Conservation (phyloP, 64 coral and sea anemone species). For the Porites australiensis region DNA sequence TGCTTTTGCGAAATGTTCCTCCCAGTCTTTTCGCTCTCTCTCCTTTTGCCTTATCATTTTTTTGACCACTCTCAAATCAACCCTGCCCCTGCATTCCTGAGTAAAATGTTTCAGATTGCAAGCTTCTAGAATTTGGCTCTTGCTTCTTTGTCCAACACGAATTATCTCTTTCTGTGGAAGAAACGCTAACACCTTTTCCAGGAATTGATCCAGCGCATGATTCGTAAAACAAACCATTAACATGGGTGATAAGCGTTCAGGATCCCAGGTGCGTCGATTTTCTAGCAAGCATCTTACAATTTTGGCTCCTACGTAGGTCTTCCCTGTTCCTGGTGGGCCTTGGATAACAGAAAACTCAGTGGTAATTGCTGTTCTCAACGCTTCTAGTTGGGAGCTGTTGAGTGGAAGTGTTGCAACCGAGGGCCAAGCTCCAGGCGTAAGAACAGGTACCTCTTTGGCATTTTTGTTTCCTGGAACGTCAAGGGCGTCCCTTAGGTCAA, state of each 20-base stretch:
- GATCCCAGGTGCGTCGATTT: constrained; percentile 59
- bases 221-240: constrained; percentile 69
- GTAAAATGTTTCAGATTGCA: constrained; percentile 22
- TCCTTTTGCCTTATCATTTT: background rate
- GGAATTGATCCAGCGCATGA: constrained; percentile 66
- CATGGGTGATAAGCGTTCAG: constrained; percentile 26
- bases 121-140: constrained; percentile 17
- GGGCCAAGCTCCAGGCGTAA: constrained; percentile 69
- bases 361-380: constrained; percentile 79
- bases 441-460: constrained; percentile 42
- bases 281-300: constrained; percentile 64
- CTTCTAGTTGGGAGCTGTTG: constrained; percentile 81
- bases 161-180: constrained; percentile 28
- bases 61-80: background rate
- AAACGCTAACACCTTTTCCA: constrained; percentile 50
- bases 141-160: constrained; percentile 44
- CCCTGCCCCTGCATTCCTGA: background rate
- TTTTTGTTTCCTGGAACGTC: background rate
- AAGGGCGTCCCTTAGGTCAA: constrained; percentile 55
- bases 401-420: constrained; percentile 38
- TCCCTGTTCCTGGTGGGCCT: constrained; percentile 93
- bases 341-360: constrained; percentile 93
- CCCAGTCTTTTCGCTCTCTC: background rate
- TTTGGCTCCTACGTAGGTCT: constrained; percentile 89
- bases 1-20: background rate